Conservation (phyloP, 2,113 vertebrate species). For the Camelus bactrianus region DNA sequence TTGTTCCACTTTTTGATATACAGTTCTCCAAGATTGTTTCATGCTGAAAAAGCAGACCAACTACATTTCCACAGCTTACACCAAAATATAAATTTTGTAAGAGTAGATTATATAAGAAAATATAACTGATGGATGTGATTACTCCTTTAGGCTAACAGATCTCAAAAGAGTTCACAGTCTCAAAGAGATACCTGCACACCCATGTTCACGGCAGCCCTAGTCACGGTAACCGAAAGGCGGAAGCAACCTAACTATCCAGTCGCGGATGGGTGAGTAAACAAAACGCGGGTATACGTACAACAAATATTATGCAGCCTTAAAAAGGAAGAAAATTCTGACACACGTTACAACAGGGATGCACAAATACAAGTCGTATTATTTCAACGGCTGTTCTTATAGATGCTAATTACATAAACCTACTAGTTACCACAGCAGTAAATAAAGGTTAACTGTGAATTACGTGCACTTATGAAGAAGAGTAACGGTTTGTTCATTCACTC, state of each 20-base stretch:
- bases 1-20: not conserved
- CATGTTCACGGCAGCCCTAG: not conserved
- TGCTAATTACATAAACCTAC: not conserved
- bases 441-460: not conserved
- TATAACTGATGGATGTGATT: not conserved
- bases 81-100: not conserved
- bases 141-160: not conserved
- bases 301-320: not conserved
- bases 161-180: not conserved
- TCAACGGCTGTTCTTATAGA: not conserved
- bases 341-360: not conserved
- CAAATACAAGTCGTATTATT: not conserved
- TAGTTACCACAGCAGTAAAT: not conserved
- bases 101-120: slow-evolving; percentile 12
- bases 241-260: not conserved
- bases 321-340: not conserved
- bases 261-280: not conserved
- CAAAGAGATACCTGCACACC: not conserved
- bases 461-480: not conserved
- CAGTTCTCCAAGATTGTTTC: not conserved
- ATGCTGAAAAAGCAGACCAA: not conserved
- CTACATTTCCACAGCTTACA: not conserved
- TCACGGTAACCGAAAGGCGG: not conserved
- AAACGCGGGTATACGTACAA: not conserved
- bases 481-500: not conserved